phyloP scores from a whole-genome alignment of 2,888 invertebrate genomes.

The Drosophila falleni region DNA sequence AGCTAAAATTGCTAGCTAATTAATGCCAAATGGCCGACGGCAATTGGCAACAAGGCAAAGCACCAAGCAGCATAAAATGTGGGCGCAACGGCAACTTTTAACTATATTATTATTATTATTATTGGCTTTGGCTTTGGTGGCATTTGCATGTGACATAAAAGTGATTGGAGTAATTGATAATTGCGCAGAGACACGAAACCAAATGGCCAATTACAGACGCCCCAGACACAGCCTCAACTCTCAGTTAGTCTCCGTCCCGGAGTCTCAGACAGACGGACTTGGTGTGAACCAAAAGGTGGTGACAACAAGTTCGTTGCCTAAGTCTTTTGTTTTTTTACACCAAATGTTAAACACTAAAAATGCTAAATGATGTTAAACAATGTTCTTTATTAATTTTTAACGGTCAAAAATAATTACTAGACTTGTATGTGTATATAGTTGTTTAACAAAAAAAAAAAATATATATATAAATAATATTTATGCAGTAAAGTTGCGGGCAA shows the following conservation, averaged over 20 bases:
- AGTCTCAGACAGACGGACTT: constrained; percentile 27
- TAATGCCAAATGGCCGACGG: constrained; percentile 74
- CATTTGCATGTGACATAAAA: constrained; percentile 81
- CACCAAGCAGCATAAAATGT: constrained; percentile 41
- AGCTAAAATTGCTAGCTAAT: constrained; percentile 75
- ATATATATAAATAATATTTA: constrained; percentile 11
- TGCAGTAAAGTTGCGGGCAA: constrained; percentile 18
- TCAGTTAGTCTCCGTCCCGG: neutral
- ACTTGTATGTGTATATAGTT: constrained; percentile 5
- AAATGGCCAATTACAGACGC: constrained; percentile 64
- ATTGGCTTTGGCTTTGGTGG: constrained; percentile 52
- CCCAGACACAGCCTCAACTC: constrained; percentile 2
- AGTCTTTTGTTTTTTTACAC: constrained; percentile 61
- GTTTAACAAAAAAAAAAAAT: neutral
- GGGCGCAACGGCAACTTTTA: constrained; percentile 72
- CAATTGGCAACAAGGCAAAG: constrained; percentile 26
- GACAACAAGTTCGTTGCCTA: constrained; percentile 63
- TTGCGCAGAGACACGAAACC: constrained; percentile 74
- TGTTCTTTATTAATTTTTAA: constrained; percentile 28
- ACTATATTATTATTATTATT: constrained; percentile 73
- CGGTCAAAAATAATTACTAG: constrained; percentile 26
- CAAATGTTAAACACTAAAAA: constrained; percentile 10
- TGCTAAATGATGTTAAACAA: constrained; percentile 53
- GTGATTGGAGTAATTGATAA: constrained; percentile 80
- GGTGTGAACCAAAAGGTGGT: constrained; percentile 44